Evolutionary conservation across 1,140 invertebrate species (phyloP), one percentile per base, ranked within the genome.

Genomic region (Drosophila arawakana): DNA sequence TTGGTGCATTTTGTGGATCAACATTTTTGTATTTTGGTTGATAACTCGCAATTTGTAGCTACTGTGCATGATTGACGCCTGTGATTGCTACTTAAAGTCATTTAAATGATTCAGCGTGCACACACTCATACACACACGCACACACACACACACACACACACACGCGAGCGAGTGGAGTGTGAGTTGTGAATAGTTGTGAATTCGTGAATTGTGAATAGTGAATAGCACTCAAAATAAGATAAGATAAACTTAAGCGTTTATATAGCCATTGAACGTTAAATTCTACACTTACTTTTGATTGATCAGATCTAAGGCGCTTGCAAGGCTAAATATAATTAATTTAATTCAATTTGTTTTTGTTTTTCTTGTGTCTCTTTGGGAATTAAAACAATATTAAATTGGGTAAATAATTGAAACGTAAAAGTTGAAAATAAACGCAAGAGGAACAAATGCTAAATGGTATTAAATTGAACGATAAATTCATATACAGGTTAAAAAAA

Each of bases 201-300:
- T 2, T 43, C 4, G 9, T 41, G 39, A 41, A 3, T 18, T 52
- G 49, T 54, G 37, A 54, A 15, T 9, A 15, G 55, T 68, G 44
- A 49, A 35, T 41, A 10, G 60, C 35, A 52, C 43, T 37, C 34
- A 46, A 25, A 49, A 50, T 13, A 69, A 10, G 15, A 13, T 44
- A 65, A 55, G 9, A 41, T 35, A 60, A 60, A 44, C 41, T 47
- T 18, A 68, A 52, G 55, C 52, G 35, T 47, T 73, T 69, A 18
- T 55, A 57, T 13, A 57, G 44, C 37, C 54, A 46, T 21, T 50
- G 47, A 52, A 66, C 9, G 10, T n/a, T 25, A 43, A 37, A 37
- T 46, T 73, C 73, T 82, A 79, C 79, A 88, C 83, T 88, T 88
- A 88, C 83, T 88, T 88, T 81, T 76, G 73, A 67, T 79, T 69